Evolutionary conservation across 2,797 vertebrate genomes (phyloP), one percentile per base, ranked within the genome.

Genomic region (Halcyon smyrnensis): DNA sequence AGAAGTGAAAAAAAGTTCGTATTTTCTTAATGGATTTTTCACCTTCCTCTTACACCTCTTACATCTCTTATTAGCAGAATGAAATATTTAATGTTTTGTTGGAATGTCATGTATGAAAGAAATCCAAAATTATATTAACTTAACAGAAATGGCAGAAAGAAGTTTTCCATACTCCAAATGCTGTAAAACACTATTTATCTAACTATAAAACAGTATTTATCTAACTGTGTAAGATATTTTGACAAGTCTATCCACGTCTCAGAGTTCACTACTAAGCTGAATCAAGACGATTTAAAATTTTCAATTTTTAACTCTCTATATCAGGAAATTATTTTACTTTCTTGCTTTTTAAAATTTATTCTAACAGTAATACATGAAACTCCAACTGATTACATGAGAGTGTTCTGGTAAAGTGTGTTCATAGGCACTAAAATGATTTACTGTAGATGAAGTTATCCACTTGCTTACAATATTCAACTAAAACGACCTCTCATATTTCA

Each of bases 1-100:
- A 32, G 0, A 39, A 88, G 11, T 15, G 6, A 84, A 6, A 34
- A 0, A 48, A 56, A 86, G 8, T 2, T 74, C 5, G 0, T 48
- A 32, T 84, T 84, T 80, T 77, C 17, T 78, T 70, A 2, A 36
- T 8, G 15, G 4, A 19, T 64, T 88, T 84, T 93, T 81, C 10
- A 53, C n/a, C 15, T 69, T 88, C 18, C 14, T 57, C 12, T 82
- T 69, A 24, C 9, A 18, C 4, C 1, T 65, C 57, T 78, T 59
- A 20, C 8, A 46, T 10, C 1, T 67, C 12, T 70, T 51, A 43
- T 3, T 63, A 41, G 14, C 8, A 67, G 56, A 78, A 63, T 13
- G 1, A 43, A 62, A 51, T 41, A 24, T 45, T 50, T 24, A 50
- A 11, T 15, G 2, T 45, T 90, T 74, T 73, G 11, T 63, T 90